Evolutionary conservation across 2,113 vertebrate genomes (phyloP), one percentile per base, ranked within the genome.

Genomic region (Natator depressus): DNA sequence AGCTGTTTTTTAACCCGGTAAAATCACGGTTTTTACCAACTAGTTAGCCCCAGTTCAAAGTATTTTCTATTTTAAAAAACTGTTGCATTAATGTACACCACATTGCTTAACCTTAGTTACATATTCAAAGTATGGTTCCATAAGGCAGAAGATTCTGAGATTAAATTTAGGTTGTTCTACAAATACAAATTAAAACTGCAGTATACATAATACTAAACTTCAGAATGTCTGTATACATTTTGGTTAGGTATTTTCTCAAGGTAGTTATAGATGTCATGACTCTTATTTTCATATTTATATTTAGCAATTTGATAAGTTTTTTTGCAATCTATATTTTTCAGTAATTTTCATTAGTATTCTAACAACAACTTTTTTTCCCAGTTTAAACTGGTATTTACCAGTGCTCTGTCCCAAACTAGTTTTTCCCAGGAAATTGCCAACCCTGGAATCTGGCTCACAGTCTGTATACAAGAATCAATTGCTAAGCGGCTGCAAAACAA

Each of bases 401-500:
- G 17, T 20, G n/a, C 17, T 19, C 35, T 38, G 35, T 38, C 65
- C n/a, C 38, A 38, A 22, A n/a, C 65, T 72, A n/a, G 17, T 35
- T 72, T 22, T 72, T 72, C 65, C 65, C n/a, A 38, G n/a, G n/a
- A 38, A 38, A 72, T 10, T 72, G 35, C n/a, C 65, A 72, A 72
- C 65, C 46, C 42, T 0, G 4, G 22, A 87, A 9, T 29, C 80
- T 76, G 49, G 65, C 14, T 31, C 62, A 35, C 80, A 55, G 53
- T 3, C 6, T 19, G 16, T 65, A n/a, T 22, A 20, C 4, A n/a
- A 72, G 17, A 69, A 69, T 35, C 35, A 65, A 17, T 69, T 69
- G 62, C 35, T n/a, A 72, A 72, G n/a, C 0, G 1, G 0, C 10
- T 1, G 24, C 10, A 3, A 81, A 49, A 85, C 8, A 6, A 62